These are phyloP conservation scores for Chymomyza costata DNA, from an alignment of 1,140 invertebrate species.

Conservation along the genomic window DNA sequence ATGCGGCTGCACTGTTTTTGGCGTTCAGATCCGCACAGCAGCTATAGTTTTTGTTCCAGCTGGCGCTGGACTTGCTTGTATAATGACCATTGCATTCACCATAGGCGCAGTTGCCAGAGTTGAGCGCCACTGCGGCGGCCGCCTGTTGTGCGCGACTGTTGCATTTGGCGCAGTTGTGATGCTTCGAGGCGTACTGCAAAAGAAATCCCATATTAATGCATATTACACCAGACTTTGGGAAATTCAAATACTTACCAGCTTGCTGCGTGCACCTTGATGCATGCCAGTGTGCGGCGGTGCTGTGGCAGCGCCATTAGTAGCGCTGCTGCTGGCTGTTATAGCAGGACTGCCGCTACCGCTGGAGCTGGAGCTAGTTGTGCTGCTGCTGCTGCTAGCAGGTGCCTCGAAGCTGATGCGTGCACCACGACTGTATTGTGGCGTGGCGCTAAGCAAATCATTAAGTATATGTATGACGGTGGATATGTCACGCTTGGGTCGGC, in stretches of 20 bases:
- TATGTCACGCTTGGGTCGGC: slow-evolving; percentile 92
- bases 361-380: neutral
- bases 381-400: slow-evolving; percentile 33
- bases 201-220: too few species aligned
- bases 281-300: slow-evolving; percentile 15
- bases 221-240: too few species aligned
- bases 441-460: slow-evolving; percentile 93
- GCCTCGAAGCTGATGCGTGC: slow-evolving; percentile 76
- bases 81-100: slow-evolving; percentile 64
- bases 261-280: slow-evolving; percentile 39
- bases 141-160: slow-evolving; percentile 47
- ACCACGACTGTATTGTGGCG: slow-evolving; percentile 79
- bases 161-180: slow-evolving; percentile 62
- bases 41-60: slow-evolving; percentile 7
- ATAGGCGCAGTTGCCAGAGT: slow-evolving; percentile 42
- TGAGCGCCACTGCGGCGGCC: slow-evolving; percentile 12
- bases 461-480: slow-evolving; percentile 96
- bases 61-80: slow-evolving; percentile 7
- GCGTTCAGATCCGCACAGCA: slow-evolving; percentile 12
- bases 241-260: slow-evolving; percentile 34
- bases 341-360: slow-evolving; percentile 14
- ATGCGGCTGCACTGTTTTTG: neutral
- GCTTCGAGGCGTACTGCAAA: slow-evolving; percentile 48
- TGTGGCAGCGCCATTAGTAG: slow-evolving; percentile 42
- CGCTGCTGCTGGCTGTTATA: slow-evolving; percentile 19